phyloP scores from a whole-genome alignment of 2,113 vertebrate species.

The Eulemur macaco region DNA sequence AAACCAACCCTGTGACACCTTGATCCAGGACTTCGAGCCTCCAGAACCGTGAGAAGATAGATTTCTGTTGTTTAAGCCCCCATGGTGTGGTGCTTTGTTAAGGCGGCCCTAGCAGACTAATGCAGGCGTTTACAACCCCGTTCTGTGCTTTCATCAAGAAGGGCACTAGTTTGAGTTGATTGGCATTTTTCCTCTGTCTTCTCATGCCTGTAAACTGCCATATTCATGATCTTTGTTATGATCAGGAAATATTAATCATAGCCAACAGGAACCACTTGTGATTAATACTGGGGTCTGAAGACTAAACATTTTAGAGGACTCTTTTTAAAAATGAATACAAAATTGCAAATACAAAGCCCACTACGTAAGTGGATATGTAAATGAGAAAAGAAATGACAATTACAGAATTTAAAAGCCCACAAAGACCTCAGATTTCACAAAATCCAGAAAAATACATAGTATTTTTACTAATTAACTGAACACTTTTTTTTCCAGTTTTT shows the following conservation, averaged over 20 bases:
- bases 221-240: neutral
- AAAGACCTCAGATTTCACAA: constrained; percentile 1
- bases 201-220: neutral
- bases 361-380: neutral
- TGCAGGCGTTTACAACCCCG: neutral
- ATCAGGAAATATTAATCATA: neutral
- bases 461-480: constrained; percentile 22
- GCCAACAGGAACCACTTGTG: neutral
- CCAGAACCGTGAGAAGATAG: neutral
- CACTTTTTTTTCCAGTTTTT: neutral
- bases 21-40: neutral
- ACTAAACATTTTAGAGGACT: neutral
- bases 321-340: constrained; percentile 12
- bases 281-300: neutral
- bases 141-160: neutral
- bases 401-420: neutral
- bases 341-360: neutral
- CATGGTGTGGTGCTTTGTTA: neutral
- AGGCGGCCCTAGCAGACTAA: neutral
- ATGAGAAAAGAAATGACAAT: constrained; percentile 24
- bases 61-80: neutral
- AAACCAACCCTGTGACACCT: neutral
- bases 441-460: neutral
- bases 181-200: neutral
- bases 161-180: neutral